A percentile compares a stretch with the other conserved stretches of the same genome.
Evolutionary conservation across 2,113 vertebrate genomes (phyloP).

Genomic region (Hymenochirus boettgeri): DNA sequence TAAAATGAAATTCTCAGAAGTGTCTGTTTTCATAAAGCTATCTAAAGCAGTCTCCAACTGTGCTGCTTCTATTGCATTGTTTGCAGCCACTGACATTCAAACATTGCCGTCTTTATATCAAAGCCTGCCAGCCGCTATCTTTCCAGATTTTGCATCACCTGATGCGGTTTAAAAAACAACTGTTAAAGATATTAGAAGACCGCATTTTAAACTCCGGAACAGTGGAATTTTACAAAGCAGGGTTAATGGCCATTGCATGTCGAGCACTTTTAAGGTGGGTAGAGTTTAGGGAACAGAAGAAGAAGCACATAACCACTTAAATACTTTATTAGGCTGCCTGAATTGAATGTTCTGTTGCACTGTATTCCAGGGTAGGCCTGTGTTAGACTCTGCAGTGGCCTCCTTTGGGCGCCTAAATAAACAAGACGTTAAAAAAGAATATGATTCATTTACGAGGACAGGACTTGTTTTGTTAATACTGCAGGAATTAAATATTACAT

Average conservation of each 20-base stretch:
- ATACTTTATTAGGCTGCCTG: background rate
- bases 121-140: conserved; percentile 28
- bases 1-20: conserved; percentile 11
- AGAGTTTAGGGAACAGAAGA: background rate
- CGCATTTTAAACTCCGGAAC: conserved; percentile 8
- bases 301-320: background rate
- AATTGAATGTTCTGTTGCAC: background rate
- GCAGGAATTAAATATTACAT: background rate
- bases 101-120: conserved; percentile 3
- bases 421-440: background rate
- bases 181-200: conserved; percentile 26
- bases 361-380: background rate
- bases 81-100: conserved; percentile 10
- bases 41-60: conserved; percentile 4
- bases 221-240: conserved; percentile 5
- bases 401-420: background rate
- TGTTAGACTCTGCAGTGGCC: background rate
- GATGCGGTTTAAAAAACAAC: no score
- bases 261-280: background rate
- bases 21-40: no score
- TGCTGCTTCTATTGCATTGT: conserved; percentile 12
- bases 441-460: conserved; percentile 6
- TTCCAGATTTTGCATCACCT: conserved; percentile 25
- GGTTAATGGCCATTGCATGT: background rate
- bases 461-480: conserved; percentile 1